Conservation (phyloP, 2,888 invertebrate genomes). For the Melinaea menophilus region DNA sequence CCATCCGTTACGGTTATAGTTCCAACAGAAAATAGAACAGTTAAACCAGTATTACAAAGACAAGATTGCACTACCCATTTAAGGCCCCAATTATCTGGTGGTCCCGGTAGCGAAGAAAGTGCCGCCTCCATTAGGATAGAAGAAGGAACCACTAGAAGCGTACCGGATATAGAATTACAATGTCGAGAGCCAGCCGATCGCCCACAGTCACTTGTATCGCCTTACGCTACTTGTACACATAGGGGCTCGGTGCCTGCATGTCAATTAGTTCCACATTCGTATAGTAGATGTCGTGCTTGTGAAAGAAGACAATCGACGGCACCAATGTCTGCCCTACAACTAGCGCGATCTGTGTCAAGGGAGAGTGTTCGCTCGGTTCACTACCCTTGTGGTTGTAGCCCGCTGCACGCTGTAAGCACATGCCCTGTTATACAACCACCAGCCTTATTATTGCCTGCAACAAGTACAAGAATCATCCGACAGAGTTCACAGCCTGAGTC, state of each 20-base stretch:
- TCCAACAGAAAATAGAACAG: slow-evolving; percentile 70
- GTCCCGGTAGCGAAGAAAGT: slow-evolving; percentile 87
- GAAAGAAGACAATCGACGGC: slow-evolving; percentile 90
- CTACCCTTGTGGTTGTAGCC: slow-evolving; percentile 79
- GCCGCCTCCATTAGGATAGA: slow-evolving; percentile 80
- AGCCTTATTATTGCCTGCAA: slow-evolving; percentile 83
- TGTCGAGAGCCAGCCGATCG: slow-evolving; percentile 80
- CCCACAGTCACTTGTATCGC: slow-evolving; percentile 74
- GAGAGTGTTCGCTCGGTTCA: slow-evolving; percentile 88
- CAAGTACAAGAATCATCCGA: slow-evolving; percentile 88
- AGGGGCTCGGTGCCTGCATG: slow-evolving; percentile 81
- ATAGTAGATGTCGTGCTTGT: slow-evolving; percentile 82
- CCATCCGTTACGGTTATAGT: slow-evolving; percentile 76
- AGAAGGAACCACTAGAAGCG: slow-evolving; percentile 84
- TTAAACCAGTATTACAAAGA: slow-evolving; percentile 89
- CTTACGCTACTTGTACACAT: slow-evolving; percentile 77
- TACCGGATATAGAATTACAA: slow-evolving; percentile 89
- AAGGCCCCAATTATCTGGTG: slow-evolving; percentile 83
- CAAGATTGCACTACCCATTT: slow-evolving; percentile 91
- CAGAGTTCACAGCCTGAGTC: slow-evolving; percentile 93
- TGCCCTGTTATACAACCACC: slow-evolving; percentile 84
- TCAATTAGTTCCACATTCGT: slow-evolving; percentile 81
- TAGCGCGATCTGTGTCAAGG: slow-evolving; percentile 90
- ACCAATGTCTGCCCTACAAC: slow-evolving; percentile 84
- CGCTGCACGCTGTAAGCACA: slow-evolving; percentile 76